phyloP scores from a whole-genome alignment of 1,140 invertebrate species.

The Drosophila watanabei region DNA sequence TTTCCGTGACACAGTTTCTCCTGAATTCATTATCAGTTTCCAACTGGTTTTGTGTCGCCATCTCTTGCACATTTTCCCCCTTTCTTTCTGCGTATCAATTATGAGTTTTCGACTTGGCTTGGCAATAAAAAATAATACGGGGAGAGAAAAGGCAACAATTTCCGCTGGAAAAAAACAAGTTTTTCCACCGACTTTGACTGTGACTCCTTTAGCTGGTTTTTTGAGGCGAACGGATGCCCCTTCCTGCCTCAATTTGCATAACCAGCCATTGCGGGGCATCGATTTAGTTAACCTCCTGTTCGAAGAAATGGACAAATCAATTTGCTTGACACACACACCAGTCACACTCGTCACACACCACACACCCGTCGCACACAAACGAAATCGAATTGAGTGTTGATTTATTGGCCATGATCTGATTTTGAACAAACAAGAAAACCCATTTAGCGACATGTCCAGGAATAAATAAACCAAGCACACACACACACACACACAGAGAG shows the following conservation, averaged over 20 bases:
- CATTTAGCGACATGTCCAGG: conserved; percentile 76
- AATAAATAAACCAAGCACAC: conserved; percentile 69
- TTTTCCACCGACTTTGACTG: conserved; percentile 41
- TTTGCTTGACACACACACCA: conserved; percentile 35
- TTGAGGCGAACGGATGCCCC: conserved; percentile 16
- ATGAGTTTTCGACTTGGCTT: conserved; percentile 43
- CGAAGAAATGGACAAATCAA: conserved; percentile 55
- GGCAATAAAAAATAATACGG: conserved; percentile 2
- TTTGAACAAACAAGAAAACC: conserved; percentile 78
- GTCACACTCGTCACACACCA: conserved; percentile 4
- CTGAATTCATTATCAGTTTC: conserved; percentile 45
- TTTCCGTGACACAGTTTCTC: conserved; percentile 45
- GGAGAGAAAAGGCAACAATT: conserved; percentile 29
- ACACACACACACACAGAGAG: conserved; percentile 2
- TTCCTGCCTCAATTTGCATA: conserved; percentile 41
- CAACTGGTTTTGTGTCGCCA: conserved; percentile 28
- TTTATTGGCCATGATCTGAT: conserved; percentile 82
- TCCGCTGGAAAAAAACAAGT: conserved; percentile 49
- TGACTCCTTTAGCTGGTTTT: conserved; percentile 30
- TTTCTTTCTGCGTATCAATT: conserved; percentile 51
- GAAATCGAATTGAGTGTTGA: conserved; percentile 79
- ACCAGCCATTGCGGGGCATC: conserved; percentile 29
- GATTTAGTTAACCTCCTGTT: conserved; percentile 27
- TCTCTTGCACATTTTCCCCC: conserved; percentile 18
- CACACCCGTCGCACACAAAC: conserved; percentile 15